Evolutionary conservation across 2,888 invertebrate species (phyloP), one percentile per base, ranked within the genome.

Genomic region (Camponotus fellah): DNA sequence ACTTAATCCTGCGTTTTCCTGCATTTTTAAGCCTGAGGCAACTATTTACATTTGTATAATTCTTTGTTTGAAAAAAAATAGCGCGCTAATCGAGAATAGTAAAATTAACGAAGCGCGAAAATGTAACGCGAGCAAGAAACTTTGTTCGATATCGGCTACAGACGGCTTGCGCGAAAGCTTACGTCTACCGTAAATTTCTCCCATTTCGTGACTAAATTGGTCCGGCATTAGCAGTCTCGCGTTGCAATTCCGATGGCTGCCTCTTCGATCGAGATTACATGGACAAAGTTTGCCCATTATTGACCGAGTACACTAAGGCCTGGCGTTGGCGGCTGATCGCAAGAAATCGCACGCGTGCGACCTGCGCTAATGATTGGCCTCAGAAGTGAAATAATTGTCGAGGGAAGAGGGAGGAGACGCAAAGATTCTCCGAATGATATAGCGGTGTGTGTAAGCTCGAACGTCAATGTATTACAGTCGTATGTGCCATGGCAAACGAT

Each of bases 141-240:
- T 79, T 79, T 2, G 62, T 40, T 74, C 49, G n/a, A 62, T 53
- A 32, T 9, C 14, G 62, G 3, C n/a, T 37, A 43, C 40, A 8
- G 49, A 75, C 21, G 46, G 17, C 37, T 72, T 46, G 72, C 46
- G 62, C 68, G 72, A 64, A 89, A 87, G 82, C 83, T 89, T 83
- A 82, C 66, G 85, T 85, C 82, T 65, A 21, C n/a, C 68, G 69
- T 77, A 82, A 91, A 80, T 72, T 80, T 49, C 9, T 37, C 12
- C 37, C 46, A 26, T 86, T 86, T 85, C 53, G 53, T 76, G 88
- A 89, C 86, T 86, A 89, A 91, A 91, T 89, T 90, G 88, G 85
- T 37, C 71, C 65, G 82, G 76, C 85, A 88, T 88, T 89, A 89
- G 84, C 76, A 83, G 85, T 82, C 85, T 53, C 85, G 84, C 86